phyloP scores from a whole-genome alignment of 2,113 vertebrate genomes.

The Toxostoma redivivum region DNA sequence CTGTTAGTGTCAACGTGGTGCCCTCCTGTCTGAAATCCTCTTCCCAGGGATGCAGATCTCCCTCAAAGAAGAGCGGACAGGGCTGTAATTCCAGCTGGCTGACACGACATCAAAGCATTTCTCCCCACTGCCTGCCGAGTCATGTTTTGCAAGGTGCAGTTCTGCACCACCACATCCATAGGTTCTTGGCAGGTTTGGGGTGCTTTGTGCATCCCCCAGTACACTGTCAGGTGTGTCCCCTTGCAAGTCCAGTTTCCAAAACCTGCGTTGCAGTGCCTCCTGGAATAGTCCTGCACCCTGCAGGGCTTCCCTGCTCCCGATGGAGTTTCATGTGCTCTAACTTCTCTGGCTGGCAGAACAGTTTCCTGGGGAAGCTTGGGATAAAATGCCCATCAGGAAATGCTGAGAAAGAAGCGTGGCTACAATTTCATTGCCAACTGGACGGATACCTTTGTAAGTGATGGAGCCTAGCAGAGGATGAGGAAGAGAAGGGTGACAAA shows the following conservation, averaged over 20 bases:
- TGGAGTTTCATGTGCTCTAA: not conserved
- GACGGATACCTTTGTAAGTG: not conserved
- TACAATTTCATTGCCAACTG: not conserved
- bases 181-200: not conserved
- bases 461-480: not conserved
- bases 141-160: not conserved
- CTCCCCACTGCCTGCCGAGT: not conserved
- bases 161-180: not conserved
- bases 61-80: fast-evolving
- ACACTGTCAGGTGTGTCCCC: not conserved
- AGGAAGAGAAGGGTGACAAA: not conserved
- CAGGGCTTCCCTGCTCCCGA: not conserved
- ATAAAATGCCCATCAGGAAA: not conserved
- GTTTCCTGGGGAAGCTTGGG: fast-evolving
- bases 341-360: not conserved
- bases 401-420: fast-evolving
- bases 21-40: not conserved
- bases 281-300: not conserved
- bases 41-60: not conserved
- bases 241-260: not conserved
- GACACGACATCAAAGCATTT: not conserved
- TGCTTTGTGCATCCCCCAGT: not conserved
- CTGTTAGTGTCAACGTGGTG: fast-evolving
- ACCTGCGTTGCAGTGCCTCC: not conserved
- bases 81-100: not conserved